phyloP scores from a whole-genome alignment of 2,797 vertebrate species.

The Falco rusticolus region DNA sequence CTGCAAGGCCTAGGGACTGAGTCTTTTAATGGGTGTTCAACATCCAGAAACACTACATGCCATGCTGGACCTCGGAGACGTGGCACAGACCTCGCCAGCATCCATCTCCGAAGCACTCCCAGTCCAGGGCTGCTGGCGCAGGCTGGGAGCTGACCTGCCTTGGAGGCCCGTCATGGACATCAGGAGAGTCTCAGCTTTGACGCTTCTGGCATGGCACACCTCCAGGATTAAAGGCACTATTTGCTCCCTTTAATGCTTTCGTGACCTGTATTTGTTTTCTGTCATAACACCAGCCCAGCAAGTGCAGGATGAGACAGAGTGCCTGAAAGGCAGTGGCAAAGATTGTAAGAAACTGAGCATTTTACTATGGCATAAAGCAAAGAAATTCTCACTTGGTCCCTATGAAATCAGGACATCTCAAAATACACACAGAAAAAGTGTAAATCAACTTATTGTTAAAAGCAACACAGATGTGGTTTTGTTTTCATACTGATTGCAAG shows the following conservation, averaged over 20 bases:
- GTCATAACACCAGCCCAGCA: not conserved
- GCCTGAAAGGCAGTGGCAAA: not conserved
- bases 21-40: not conserved
- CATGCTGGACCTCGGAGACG: not conserved
- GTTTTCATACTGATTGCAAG: not conserved
- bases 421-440: not conserved
- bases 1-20: not conserved
- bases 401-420: not conserved
- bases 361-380: not conserved
- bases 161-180: not conserved
- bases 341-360: not conserved
- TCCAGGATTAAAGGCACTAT: not conserved
- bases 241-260: not conserved
- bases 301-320: not conserved
- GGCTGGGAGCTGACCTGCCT: not conserved
- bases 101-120: fast-evolving
- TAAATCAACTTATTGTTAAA: not conserved
- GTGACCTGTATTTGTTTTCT: not conserved
- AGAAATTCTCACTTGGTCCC: not conserved
- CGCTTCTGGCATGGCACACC: not conserved
- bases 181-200: not conserved
- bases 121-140: not conserved
- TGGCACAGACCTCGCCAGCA: not conserved
- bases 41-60: fast-evolving
- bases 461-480: not conserved